phyloP scores from a whole-genome alignment of 1,140 invertebrate species.

The Adelges cooleyi region DNA sequence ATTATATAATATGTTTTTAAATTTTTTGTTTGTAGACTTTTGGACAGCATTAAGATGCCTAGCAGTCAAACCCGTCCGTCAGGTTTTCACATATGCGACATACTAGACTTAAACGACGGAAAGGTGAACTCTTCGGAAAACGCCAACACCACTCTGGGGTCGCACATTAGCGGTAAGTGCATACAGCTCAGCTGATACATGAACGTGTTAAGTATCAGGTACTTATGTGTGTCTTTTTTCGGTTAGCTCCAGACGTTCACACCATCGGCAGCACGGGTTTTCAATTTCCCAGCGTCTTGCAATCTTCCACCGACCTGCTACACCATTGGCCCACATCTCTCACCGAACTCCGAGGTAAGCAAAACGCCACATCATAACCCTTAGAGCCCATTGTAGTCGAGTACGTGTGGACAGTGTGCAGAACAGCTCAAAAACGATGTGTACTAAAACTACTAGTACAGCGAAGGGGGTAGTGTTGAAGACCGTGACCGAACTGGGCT shows the following conservation, averaged over 20 bases:
- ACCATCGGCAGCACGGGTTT: slow-evolving; percentile 8
- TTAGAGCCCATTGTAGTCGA: too few species aligned
- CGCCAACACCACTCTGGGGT: not conserved
- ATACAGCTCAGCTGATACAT: not conserved
- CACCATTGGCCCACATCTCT: slow-evolving; percentile 35
- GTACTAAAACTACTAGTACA: too few species aligned
- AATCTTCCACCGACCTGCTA: slow-evolving; percentile 24
- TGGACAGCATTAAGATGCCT: slow-evolving; percentile 56
- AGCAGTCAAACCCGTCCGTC: slow-evolving; percentile 45
- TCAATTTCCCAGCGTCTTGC: slow-evolving; percentile 13
- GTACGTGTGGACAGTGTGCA: too few species aligned
- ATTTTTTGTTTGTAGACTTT: slow-evolving; percentile 43
- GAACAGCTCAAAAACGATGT: too few species aligned
- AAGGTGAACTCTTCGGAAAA: slow-evolving; percentile 32
- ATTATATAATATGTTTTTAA: too few species aligned
- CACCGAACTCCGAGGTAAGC: slow-evolving; percentile 35
- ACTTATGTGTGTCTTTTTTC: too few species aligned
- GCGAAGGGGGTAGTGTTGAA: not conserved
- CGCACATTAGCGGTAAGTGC: slow-evolving; percentile 13
- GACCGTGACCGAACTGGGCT: not conserved
- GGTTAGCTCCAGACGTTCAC: not conserved
- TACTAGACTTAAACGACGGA: slow-evolving; percentile 50
- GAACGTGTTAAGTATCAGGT: too few species aligned
- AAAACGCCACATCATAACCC: too few species aligned
- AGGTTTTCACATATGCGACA: slow-evolving; percentile 64